Percentiles rank a stretch among this genome's conserved stretches.
These are phyloP conservation scores for Periophthalmus magnuspinnatus DNA, from an alignment of 2,797 vertebrate species.

Conservation along the genomic window DNA sequence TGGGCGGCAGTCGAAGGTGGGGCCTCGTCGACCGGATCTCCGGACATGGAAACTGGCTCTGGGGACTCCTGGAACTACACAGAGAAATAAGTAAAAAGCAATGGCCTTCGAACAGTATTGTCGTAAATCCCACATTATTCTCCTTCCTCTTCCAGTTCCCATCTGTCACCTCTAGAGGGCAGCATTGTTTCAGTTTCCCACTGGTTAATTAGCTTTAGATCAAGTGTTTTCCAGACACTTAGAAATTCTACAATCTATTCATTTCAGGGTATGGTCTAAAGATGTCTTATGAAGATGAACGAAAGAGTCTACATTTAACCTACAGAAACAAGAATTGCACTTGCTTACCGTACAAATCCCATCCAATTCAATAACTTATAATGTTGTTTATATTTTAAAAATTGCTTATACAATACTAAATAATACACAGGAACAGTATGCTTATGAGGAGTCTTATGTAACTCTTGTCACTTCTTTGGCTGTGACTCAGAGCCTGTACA, in stretches of 20 bases:
- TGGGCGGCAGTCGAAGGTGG: too few species aligned
- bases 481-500: slow-evolving; percentile 57
- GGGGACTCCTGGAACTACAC: not conserved
- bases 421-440: slow-evolving; percentile 23
- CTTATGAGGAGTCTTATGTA: slow-evolving; percentile 52
- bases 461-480: slow-evolving; percentile 41
- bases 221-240: not conserved
- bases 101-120: not conserved
- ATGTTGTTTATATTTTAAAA: not conserved
- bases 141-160: not conserved
- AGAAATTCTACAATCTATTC: not conserved
- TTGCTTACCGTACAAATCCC: not conserved
- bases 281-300: not conserved
- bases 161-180: slow-evolving; percentile 57
- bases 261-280: not conserved
- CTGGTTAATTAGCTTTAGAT: not conserved
- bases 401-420: not conserved
- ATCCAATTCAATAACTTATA: not conserved
- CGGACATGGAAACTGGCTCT: too few species aligned
- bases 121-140: not conserved
- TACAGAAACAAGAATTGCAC: not conserved
- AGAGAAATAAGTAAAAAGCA: not conserved
- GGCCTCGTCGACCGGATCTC: too few species aligned
- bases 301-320: not conserved
- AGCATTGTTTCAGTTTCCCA: slow-evolving; percentile 21